These are phyloP conservation scores for Scarus forsteni DNA, from an alignment of 2,797 vertebrate genomes.

Conservation along the genomic window DNA sequence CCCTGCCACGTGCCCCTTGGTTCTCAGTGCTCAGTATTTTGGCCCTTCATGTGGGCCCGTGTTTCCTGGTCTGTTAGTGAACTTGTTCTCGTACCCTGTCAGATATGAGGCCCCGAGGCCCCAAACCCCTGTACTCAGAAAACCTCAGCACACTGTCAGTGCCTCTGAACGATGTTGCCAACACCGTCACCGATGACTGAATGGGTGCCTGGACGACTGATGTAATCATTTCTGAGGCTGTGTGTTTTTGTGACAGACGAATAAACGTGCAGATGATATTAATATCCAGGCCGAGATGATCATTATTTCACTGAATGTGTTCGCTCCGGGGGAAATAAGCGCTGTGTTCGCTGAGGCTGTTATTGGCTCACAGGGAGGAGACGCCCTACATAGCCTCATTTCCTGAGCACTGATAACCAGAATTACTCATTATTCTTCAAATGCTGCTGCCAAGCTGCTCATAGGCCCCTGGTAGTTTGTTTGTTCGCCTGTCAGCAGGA, in stretches of 20 bases:
- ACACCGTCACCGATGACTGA: slow-evolving; percentile 61
- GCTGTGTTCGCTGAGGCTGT: slow-evolving; percentile 46
- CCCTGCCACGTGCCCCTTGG: too few relatives aligned
- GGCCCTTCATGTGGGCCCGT: slow-evolving; percentile 20
- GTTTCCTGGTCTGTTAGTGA: slow-evolving; percentile 38
- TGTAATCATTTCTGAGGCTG: slow-evolving; percentile 38
- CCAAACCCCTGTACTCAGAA: slow-evolving; percentile 43
- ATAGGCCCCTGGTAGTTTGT: slow-evolving; percentile 28
- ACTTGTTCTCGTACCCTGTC: slow-evolving; percentile 32
- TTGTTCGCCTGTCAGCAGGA: slow-evolving; percentile 45
- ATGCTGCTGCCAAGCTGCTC: slow-evolving; percentile 40
- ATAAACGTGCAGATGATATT: slow-evolving; percentile 71
- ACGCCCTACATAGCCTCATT: slow-evolving; percentile 42
- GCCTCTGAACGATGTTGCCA: slow-evolving; percentile 74
- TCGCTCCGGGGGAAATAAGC: slow-evolving; percentile 48
- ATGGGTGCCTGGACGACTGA: slow-evolving; percentile 34
- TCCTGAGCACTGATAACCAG: slow-evolving; percentile 34
- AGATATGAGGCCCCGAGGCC: slow-evolving; percentile 43
- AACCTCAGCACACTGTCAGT: slow-evolving; percentile 70
- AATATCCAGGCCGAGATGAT: slow-evolving; percentile 37
- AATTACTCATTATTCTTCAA: slow-evolving; percentile 46
- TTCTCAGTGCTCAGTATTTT: background rate
- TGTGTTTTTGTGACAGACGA: slow-evolving; percentile 65
- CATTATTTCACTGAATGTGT: slow-evolving; percentile 42
- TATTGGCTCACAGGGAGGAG: slow-evolving; percentile 45